A percentile compares a stretch with the other conserved stretches of the same genome.
These are phyloP conservation scores for Drosophila tripunctata DNA, from an alignment of 2,888 invertebrate species.

Conservation along the genomic window DNA sequence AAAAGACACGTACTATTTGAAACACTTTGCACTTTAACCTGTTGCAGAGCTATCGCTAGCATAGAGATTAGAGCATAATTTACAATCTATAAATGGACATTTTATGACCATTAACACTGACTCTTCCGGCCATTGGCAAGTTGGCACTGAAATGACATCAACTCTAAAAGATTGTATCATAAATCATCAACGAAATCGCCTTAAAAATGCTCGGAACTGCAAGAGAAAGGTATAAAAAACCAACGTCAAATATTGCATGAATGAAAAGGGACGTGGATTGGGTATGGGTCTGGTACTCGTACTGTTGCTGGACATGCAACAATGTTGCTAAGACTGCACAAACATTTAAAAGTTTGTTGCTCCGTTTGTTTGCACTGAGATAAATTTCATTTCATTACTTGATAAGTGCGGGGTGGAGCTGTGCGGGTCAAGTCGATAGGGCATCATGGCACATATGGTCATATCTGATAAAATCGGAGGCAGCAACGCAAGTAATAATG, in stretches of 20 bases:
- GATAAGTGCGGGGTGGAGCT: slow-evolving; percentile 61
- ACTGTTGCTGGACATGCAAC: slow-evolving; percentile 61
- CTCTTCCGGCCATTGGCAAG: slow-evolving; percentile 41
- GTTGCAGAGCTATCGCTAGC: slow-evolving; percentile 36
- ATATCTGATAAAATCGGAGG: slow-evolving; percentile 49
- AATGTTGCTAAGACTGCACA: slow-evolving; percentile 76
- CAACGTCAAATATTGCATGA: slow-evolving; percentile 53
- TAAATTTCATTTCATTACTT: slow-evolving; percentile 50
- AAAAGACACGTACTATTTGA: slow-evolving; percentile 22
- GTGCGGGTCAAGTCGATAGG: slow-evolving; percentile 55
- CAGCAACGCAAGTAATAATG: slow-evolving; percentile 16
- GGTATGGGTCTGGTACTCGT: not conserved
- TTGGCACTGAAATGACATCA: slow-evolving; percentile 28
- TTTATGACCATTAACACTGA: slow-evolving; percentile 55
- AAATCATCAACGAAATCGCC: slow-evolving; percentile 61
- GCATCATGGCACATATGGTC: slow-evolving; percentile 59
- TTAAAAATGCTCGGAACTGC: slow-evolving; percentile 20
- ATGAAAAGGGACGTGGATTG: slow-evolving; percentile 18
- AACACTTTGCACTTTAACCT: slow-evolving; percentile 51
- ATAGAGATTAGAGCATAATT: slow-evolving; percentile 40
- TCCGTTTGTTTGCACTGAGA: slow-evolving; percentile 65
- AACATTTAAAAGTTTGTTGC: slow-evolving; percentile 73
- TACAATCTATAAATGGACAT: slow-evolving; percentile 40
- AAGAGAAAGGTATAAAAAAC: slow-evolving; percentile 31
- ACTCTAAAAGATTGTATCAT: slow-evolving; percentile 38